A percentile compares a stretch with the other conserved stretches of the same genome.
phyloP scores from a whole-genome alignment of 2,797 vertebrate genomes.

The Staurois parvus region DNA sequence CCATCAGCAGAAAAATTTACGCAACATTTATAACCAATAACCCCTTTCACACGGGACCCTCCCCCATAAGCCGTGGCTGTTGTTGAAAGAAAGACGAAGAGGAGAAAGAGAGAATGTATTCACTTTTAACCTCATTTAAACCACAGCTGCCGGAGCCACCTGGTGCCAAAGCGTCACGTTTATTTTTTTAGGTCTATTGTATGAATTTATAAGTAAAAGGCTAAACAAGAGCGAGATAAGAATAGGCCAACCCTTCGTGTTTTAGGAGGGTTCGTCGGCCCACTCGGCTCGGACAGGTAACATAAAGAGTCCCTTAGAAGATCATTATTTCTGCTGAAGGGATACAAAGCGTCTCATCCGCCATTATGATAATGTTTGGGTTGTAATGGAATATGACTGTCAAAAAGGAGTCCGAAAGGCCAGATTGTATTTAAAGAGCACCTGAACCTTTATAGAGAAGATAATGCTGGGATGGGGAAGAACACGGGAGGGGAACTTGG shows the following conservation, averaged over 20 bases:
- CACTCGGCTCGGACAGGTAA: not conserved
- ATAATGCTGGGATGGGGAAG: too few species aligned
- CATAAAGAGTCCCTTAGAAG: constrained; percentile 3
- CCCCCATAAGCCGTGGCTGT: constrained; percentile 36
- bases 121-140: constrained; percentile 59
- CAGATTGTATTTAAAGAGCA: not conserved
- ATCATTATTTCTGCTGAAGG: not conserved
- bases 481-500: too few species aligned
- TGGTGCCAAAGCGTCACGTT: constrained; percentile 53
- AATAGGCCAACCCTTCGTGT: constrained; percentile 15
- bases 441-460: not conserved
- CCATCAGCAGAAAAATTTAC: constrained; percentile 48
- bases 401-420: not conserved
- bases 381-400: not conserved
- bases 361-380: constrained; percentile 1
- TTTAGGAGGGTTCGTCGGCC: not conserved
- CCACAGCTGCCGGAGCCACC: constrained; percentile 58
- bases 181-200: constrained; percentile 55
- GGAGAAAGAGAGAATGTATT: constrained; percentile 40
- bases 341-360: constrained; percentile 8
- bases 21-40: constrained; percentile 63
- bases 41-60: constrained; percentile 52
- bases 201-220: constrained; percentile 29
- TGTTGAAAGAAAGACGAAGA: constrained; percentile 60
- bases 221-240: constrained; percentile 29